phyloP scores from a whole-genome alignment of 2,113 vertebrate genomes.

The Columba livia region DNA sequence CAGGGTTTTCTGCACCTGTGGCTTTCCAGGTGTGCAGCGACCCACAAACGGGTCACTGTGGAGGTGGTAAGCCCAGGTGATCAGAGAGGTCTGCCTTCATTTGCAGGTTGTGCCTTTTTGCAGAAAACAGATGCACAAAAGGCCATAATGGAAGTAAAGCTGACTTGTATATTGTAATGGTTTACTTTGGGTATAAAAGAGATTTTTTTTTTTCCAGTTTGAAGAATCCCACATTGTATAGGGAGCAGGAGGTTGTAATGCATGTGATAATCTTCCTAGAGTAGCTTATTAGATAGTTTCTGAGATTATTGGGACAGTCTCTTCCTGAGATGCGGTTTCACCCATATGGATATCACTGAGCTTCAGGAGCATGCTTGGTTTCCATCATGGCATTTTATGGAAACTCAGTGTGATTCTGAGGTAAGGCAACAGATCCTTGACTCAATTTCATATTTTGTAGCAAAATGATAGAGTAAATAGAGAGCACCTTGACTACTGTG shows the following conservation, averaged over 20 bases:
- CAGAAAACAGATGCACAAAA: not conserved
- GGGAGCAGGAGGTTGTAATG: not conserved
- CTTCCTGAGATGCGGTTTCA: not conserved
- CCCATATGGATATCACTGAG: rapidly evolving
- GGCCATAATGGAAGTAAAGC: not conserved
- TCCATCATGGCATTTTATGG: not conserved
- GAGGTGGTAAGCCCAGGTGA: rapidly evolving
- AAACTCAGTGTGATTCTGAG: not conserved
- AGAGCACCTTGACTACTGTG: not conserved
- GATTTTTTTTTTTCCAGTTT: not conserved
- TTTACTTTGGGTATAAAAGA: not conserved
- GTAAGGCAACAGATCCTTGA: not conserved
- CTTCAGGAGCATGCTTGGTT: not conserved
- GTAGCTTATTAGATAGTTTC: not conserved
- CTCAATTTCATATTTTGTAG: not conserved
- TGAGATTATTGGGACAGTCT: not conserved
- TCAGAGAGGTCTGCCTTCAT: rapidly evolving
- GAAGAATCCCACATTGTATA: not conserved
- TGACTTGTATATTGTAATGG: not conserved
- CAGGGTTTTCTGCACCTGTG: rapidly evolving
- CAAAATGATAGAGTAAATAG: not conserved
- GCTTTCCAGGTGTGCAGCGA: rapidly evolving
- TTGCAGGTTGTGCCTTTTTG: not conserved
- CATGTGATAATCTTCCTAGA: not conserved
- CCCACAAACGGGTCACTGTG: rapidly evolving